These are phyloP conservation scores for Isoperla grammatica DNA, from an alignment of 2,888 invertebrate species.

Conservation along the genomic window DNA sequence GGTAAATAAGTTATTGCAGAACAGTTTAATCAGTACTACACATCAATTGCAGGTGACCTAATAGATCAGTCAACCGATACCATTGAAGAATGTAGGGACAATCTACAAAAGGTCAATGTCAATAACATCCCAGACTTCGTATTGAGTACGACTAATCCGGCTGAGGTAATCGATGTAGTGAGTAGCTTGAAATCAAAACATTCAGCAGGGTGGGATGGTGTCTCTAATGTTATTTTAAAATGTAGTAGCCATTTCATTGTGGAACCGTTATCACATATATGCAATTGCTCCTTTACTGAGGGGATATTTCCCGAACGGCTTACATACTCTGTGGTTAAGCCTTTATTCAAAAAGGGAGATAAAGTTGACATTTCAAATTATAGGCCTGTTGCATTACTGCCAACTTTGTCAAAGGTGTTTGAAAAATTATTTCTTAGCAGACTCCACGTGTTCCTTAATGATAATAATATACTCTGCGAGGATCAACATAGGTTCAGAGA, in stretches of 20 bases:
- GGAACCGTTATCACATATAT: not conserved
- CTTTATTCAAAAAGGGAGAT: constrained; percentile 9
- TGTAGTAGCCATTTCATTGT: not conserved
- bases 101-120: not conserved
- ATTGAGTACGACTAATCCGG: not conserved
- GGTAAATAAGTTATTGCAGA: no score
- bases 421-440: constrained; percentile 7
- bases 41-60: no score
- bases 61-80: no score
- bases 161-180: not conserved
- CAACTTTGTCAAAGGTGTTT: constrained; percentile 9
- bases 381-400: constrained; percentile 2
- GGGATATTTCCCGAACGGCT: constrained; percentile 6
- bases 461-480: not conserved
- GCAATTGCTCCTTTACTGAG: constrained; percentile 1
- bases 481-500: constrained; percentile 5
- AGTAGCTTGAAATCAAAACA: constrained; percentile 2
- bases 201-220: not conserved
- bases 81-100: no score
- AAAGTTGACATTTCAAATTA: not conserved
- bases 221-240: not conserved
- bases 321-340: constrained; percentile 5
- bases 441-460: not conserved
- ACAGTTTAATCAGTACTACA: no score
- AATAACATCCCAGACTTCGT: not conserved